phyloP scores from a whole-genome alignment of 2,888 invertebrate genomes.

The Volucella inanis region DNA sequence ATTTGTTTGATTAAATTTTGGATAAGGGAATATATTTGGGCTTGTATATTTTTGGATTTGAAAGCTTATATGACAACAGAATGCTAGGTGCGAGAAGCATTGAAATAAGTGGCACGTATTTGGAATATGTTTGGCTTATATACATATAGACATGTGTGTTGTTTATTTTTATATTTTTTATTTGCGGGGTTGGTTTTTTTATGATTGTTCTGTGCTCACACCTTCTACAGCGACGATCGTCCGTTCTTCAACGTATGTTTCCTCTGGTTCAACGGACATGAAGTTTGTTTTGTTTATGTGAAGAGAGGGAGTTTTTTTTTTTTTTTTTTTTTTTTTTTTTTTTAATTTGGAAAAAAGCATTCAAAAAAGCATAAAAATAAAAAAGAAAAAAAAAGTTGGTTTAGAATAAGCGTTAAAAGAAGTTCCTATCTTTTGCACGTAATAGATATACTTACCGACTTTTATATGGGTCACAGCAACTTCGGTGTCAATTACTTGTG shows the following conservation, averaged over 20 bases:
- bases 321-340: constrained; percentile 21
- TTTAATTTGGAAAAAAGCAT: constrained; percentile 63
- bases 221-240: constrained; percentile 82
- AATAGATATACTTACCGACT: constrained; percentile 80
- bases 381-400: constrained; percentile 21
- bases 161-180: constrained; percentile 42
- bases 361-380: constrained; percentile 70
- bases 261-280: constrained; percentile 78
- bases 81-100: constrained; percentile 76
- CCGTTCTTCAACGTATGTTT: constrained; percentile 82
- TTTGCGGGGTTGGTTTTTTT: constrained; percentile 70
- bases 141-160: constrained; percentile 37
- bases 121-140: constrained; percentile 53
- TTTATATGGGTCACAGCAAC: constrained; percentile 82
- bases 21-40: constrained; percentile 15
- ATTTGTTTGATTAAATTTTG: constrained; percentile 10
- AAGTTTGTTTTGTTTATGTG: constrained; percentile 35
- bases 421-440: background rate
- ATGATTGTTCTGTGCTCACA: constrained; percentile 81
- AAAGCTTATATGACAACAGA: constrained; percentile 81
- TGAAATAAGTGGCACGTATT: constrained; percentile 54
- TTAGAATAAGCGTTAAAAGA: constrained; percentile 34
- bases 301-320: constrained; percentile 11
- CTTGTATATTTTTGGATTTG: constrained; percentile 7
- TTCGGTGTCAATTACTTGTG: constrained; percentile 81